Conservation (phyloP, 2,888 invertebrate species). For the Ophioninae sp. region DNA sequence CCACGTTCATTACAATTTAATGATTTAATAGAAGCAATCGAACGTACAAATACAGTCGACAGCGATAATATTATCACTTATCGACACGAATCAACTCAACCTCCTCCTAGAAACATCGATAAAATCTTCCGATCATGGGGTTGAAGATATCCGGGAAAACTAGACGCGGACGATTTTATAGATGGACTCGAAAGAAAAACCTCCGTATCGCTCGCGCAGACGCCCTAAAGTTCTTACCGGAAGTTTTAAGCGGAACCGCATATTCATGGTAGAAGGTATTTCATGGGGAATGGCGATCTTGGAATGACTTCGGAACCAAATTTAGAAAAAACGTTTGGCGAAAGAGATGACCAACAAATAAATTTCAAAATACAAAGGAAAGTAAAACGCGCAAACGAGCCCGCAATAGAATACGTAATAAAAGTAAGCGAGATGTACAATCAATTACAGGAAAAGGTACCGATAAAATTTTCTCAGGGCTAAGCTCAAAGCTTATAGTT, state of each 20-base stretch:
- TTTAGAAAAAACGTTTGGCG: constrained; percentile 4
- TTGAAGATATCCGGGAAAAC: not conserved
- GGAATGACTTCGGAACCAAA: constrained; percentile 5
- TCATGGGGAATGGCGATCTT: not conserved
- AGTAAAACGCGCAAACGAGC: not conserved
- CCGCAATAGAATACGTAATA: constrained; percentile 11
- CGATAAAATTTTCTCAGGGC: constrained; percentile 15
- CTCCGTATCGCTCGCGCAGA: not conserved
- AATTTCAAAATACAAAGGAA: constrained; percentile 8
- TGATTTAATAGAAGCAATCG: not conserved
- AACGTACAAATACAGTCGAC: not conserved
- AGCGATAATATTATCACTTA: not conserved
- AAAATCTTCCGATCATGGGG: constrained; percentile 14
- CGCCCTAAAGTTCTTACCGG: constrained; percentile 1
- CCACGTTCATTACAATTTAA: not conserved
- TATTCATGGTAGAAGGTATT: constrained; percentile 13
- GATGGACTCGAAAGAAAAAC: constrained; percentile 16
- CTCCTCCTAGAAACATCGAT: not conserved
- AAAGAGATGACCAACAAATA: constrained; percentile 9
- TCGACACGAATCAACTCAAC: not conserved
- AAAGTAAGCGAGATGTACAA: constrained; percentile 11
- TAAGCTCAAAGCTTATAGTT: not conserved
- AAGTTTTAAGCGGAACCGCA: not conserved
- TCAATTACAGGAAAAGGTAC: constrained; percentile 1
- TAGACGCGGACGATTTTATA: constrained; percentile 6